Conservation (phyloP, 2,888 invertebrate species). For the Torymus aiolomorphi region DNA sequence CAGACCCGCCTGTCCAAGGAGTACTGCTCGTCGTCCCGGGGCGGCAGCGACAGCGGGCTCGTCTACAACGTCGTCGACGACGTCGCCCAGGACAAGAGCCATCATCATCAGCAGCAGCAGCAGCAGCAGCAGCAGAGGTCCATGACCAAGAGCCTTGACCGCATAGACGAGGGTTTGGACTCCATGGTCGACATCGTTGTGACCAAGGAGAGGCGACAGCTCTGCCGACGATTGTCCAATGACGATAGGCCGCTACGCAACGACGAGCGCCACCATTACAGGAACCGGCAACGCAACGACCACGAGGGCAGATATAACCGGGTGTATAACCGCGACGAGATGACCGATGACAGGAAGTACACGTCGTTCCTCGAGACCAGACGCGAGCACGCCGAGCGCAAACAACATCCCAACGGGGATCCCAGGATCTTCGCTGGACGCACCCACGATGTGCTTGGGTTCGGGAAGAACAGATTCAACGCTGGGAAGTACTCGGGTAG, state of each 20-base stretch:
- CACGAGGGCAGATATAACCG: background rate
- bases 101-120: constrained; percentile 8
- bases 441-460: constrained; percentile 71
- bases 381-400: background rate
- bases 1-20: constrained; percentile 63
- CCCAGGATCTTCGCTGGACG: constrained; percentile 65
- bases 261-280: background rate
- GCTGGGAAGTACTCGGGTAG: constrained; percentile 73
- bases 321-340: background rate
- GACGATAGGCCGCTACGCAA: background rate
- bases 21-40: constrained; percentile 64
- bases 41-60: constrained; percentile 75
- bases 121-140: constrained; percentile 59
- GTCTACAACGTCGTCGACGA: constrained; percentile 70
- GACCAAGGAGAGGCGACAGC: constrained; percentile 76
- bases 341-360: constrained; percentile 44
- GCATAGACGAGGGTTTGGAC: constrained; percentile 85
- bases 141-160: constrained; percentile 86
- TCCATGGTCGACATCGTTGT: constrained; percentile 85
- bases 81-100: constrained; percentile 52
- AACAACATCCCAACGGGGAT: constrained; percentile 16
- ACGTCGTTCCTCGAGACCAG: constrained; percentile 49
- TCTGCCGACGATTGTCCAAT: constrained; percentile 19
- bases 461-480: constrained; percentile 72
- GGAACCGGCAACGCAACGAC: constrained; percentile 4